Evolutionary conservation across 2,113 vertebrate species (phyloP), one percentile per base, ranked within the genome.

Genomic region (Phylloscopus whistleri): DNA sequence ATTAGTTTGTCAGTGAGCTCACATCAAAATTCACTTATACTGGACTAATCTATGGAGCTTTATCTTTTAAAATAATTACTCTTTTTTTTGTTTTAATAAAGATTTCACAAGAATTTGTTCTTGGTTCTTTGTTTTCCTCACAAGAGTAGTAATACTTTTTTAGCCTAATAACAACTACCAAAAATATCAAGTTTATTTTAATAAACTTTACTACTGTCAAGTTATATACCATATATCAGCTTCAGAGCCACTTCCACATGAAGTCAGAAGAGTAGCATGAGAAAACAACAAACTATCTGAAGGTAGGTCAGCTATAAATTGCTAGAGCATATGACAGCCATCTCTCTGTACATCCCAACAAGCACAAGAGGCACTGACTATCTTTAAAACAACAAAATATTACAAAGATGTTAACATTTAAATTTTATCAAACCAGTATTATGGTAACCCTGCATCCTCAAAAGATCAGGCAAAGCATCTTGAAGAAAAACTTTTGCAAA

Each of bases 1-100:
- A 95, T 94, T 85, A 83, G 84, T 91, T 41, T 74, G 51, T 59
- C 79, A 90, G 59, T 58, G 48, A 93, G 83, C 22, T 81, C 85
- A 64, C 39, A 70, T 48, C 43, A 77, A 78, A 95, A 85, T 90
- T 93, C 82, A 77, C 37, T 85, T 76, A 58, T 7, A 75, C 23
- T 52, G 51, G 43, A 63, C 31, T 43, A 56, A 39, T 59, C 31
- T 62, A 66, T 6, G 8, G n/a, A 37, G 30, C 59, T 79, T 91
- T 87, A 46, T 39, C 94, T 92, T 80, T 79, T 1, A 26, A 53
- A 73, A 27, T 2, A 72, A 89, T 89, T 73, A 76, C 16, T n/a
- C 31, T 53, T 64, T 56, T 90, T 59, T 20, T 4, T 8, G 37
- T 62, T 28, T 53, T 52, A 19, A 73, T 22, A 53, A 83, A 76